phyloP scores from a whole-genome alignment of 2,797 vertebrate species.

The Notoglanidium macrostoma region DNA sequence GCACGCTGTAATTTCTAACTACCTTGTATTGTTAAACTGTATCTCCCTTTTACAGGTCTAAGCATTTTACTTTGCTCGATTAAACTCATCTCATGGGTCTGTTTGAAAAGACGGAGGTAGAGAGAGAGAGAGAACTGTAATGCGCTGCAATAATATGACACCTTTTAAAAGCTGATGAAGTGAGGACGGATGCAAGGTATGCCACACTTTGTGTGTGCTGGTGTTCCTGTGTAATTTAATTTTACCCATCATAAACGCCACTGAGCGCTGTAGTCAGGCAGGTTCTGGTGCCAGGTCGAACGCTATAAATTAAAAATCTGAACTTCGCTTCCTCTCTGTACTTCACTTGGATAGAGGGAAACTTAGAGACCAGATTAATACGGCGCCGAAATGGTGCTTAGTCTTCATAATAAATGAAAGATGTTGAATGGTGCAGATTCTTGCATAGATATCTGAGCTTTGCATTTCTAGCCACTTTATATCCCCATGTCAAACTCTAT shows the following conservation, averaged over 20 bases:
- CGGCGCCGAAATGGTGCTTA: constrained; percentile 60
- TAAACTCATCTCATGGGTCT: background rate
- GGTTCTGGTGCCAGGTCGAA: constrained; percentile 65
- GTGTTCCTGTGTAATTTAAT: constrained; percentile 74
- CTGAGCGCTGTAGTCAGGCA: constrained; percentile 71
- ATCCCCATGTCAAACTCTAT: constrained; percentile 55
- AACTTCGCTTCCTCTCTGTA: constrained; percentile 58
- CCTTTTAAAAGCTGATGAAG: constrained; percentile 61
- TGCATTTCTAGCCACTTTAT: constrained; percentile 27
- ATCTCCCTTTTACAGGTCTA: background rate
- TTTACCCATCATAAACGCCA: constrained; percentile 80
- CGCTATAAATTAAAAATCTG: constrained; percentile 74
- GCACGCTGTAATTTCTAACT: background rate
- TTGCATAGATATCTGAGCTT: constrained; percentile 33
- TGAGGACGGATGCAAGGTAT: constrained; percentile 64
- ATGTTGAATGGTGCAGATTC: constrained; percentile 36
- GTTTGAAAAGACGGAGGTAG: background rate
- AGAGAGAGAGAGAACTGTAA: constrained; percentile 3
- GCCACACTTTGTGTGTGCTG: constrained; percentile 66
- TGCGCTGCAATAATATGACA: constrained; percentile 49
- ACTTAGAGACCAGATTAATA: constrained; percentile 69
- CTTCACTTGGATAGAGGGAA: constrained; percentile 56
- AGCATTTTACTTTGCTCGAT: background rate
- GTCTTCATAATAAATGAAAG: constrained; percentile 62
- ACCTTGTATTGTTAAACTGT: background rate